Evolutionary conservation across 2,797 vertebrate genomes (phyloP).

Genomic region (Tangara arthus): DNA sequence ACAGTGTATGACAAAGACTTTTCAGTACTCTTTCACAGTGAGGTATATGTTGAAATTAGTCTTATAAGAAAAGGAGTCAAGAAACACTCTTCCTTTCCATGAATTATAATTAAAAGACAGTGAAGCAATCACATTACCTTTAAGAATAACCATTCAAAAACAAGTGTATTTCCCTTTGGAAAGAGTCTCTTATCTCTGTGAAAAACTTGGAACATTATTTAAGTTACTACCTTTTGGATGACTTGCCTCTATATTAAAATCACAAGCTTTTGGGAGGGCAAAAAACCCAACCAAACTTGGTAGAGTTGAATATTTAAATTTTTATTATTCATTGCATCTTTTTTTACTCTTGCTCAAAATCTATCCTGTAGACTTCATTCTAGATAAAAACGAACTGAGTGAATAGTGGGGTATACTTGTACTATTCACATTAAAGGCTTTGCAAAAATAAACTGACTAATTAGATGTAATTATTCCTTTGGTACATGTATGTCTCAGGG

Average conservation of each 20-base stretch:
- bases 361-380: neutral
- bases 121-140: neutral
- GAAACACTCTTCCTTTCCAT: neutral
- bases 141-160: neutral
- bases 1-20: neutral
- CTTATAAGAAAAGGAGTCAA: neutral
- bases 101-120: neutral
- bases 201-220: neutral
- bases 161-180: neutral
- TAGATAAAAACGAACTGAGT: neutral
- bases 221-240: neutral
- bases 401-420: neutral
- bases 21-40: neutral
- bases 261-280: neutral
- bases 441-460: neutral
- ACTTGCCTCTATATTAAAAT: neutral
- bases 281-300: neutral
- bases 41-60: neutral
- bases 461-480: neutral
- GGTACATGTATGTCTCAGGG: neutral
- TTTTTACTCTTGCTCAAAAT: neutral
- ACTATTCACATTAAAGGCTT: neutral
- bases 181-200: neutral
- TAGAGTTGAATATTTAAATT: neutral
- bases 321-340: neutral